Percentiles rank a stretch among this genome's conserved stretches.
Evolutionary conservation across 2,888 invertebrate genomes (phyloP).

Genomic region (Julus scanicus): DNA sequence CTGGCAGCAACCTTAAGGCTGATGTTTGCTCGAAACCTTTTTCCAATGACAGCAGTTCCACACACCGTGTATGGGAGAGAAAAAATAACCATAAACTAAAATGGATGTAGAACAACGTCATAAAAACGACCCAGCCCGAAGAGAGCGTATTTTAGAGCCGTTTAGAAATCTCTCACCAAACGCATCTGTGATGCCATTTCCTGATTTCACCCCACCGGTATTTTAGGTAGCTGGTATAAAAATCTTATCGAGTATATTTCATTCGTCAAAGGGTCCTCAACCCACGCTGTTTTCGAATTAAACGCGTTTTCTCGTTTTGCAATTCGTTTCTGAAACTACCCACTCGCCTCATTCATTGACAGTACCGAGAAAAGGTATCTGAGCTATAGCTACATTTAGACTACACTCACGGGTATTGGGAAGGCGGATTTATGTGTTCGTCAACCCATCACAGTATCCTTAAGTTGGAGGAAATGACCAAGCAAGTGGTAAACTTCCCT

Average conservation of each 20-base stretch:
- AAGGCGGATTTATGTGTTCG: no score
- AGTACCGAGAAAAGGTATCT: no score
- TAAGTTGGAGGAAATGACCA: no score
- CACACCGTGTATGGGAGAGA: not conserved
- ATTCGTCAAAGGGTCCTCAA: not conserved
- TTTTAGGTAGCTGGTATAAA: constrained; percentile 3
- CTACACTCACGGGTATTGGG: no score
- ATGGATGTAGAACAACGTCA: constrained; percentile 20
- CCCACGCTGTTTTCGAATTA: not conserved
- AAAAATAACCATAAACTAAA: not conserved
- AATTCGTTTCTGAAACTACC: not conserved
- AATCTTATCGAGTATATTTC: constrained; percentile 1
- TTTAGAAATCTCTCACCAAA: not conserved
- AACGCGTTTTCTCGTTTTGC: not conserved
- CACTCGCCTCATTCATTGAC: no score
- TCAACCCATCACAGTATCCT: no score
- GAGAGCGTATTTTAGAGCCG: not conserved
- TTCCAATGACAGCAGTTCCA: not conserved
- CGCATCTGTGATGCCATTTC: not conserved
- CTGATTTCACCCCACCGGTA: not conserved
- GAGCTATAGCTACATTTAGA: no score
- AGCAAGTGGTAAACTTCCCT: no score
- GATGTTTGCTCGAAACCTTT: not conserved
- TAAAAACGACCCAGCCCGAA: not conserved
- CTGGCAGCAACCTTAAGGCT: not conserved